Base-by-base conservation (phyloP, 2,113 vertebrate species). In the Uropsilus gracilis region DNA sequence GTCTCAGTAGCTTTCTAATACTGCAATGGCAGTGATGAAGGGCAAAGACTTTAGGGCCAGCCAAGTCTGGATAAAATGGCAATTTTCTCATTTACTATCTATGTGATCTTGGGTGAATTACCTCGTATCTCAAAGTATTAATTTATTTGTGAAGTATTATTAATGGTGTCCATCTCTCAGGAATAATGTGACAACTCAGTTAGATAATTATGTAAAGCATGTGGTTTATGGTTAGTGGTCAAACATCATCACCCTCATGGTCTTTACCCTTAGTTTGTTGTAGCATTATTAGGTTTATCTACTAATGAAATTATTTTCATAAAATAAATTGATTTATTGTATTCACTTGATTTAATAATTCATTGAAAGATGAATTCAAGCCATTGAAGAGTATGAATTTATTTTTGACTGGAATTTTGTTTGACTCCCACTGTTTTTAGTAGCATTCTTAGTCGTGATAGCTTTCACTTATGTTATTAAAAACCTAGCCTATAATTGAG, bases 391-490 rank as follows among this genome's bases (percentile, higher is more conserved):
- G 11, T 86, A 50, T 93, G 34, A 80, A 86, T 77, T 86, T 4
- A 91, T 34, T 75, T 90, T n/a, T 66, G 39, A 80, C 6, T 92
- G 11, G 42, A 84, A 80, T 83, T 85, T 84, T 83, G 69, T 61
- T 48, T 26, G 22, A 22, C 30, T 59, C 22, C 13, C 16, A 17
- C 3, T 37, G 48, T 53, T 92, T 53, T 90, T 90, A 59, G 77
- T 57, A 80, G 26, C 77, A 78, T 64, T 72, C 8, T 71, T 76
- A 48, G 32, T 73, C 37, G 44, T 73, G 17, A 26, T 71, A 59
- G 75, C 83, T 90, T 39, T 93, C 89, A 69, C 30, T 64, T 14
- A n/a, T n/a, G 3, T 90, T 93, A 69, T 64, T 80, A 87, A 89
- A 89, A 94, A 59, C 55, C 30, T 66, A 75, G 10, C 53, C 2